Evolutionary conservation across 2,888 invertebrate genomes (phyloP), one percentile per base, ranked within the genome.

Genomic region (Hermodice carunculata): DNA sequence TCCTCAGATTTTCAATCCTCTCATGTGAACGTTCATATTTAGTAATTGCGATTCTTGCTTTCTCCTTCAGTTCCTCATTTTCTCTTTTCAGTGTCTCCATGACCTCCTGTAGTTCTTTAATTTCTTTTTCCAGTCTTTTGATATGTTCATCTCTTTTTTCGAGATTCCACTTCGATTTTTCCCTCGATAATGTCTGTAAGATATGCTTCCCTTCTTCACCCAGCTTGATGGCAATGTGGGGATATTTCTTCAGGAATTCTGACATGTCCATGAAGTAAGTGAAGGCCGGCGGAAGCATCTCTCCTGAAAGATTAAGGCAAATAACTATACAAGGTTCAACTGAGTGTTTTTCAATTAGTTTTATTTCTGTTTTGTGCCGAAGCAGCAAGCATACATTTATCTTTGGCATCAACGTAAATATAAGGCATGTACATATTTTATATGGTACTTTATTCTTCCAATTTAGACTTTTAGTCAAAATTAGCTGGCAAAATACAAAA

Each of bases 141-240:
- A 29, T 24, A n/a, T 34, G 46, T 19, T 57, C 56, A 28, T 57
- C 22, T 32, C n/a, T 49, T 32, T 48, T 56, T 57, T 19, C 51
- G 26, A 26, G 34, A n/a, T 40, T 64, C 51, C 3, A 51, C 22
- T 2, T 49, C 60, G 6, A 71, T 56, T 46, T 69, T 64, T 22
- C 71, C 71, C 31, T 71, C 69, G 8, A 71, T 71, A 53, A 71
- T 26, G 54, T 58, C 42, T 71, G 66, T 29, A 71, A 54, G 14
- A 71, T 28, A 57, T 70, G 61, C 56, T 71, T 71, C 22, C 59
- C 69, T 19, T 71, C 71, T 56, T 71, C 71, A 6, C 66, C 64
- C 43, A 71, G 62, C 44, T 67, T 71, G 19, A 65, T n/a, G 1
- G 61, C 64, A 31, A 71, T 71, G 67, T 71, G 71, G 1, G 66